phyloP scores from a whole-genome alignment of 2,888 invertebrate genomes.

The Polyploca ridens region DNA sequence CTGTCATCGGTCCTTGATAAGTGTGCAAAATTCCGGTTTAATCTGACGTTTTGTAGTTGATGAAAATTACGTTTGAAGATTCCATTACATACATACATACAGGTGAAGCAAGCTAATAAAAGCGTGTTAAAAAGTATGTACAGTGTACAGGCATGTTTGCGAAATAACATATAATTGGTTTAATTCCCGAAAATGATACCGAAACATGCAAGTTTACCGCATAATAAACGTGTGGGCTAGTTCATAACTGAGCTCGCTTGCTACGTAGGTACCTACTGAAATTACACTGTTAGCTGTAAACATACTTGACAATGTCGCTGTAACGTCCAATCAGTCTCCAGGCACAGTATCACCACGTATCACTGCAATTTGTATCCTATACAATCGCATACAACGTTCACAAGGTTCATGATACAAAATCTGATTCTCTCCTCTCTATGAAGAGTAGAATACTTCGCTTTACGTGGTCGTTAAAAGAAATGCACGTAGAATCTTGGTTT shows the following conservation, averaged over 20 bases:
- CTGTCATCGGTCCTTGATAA: too few species aligned
- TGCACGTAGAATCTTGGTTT: conserved; percentile 37
- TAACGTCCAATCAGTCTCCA: conserved; percentile 12
- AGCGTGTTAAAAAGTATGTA: too few species aligned
- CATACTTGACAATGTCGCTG: not conserved
- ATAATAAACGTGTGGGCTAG: conserved; percentile 38
- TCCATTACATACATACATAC: too few species aligned
- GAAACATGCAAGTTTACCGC: conserved; percentile 41
- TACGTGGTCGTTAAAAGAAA: conserved; percentile 43
- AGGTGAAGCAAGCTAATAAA: too few species aligned
- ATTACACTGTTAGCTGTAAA: not conserved
- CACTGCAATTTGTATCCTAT: conserved; percentile 32
- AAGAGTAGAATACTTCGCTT: conserved; percentile 31
- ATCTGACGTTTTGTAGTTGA: too few species aligned
- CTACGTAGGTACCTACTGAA: not conserved
- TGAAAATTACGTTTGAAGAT: too few species aligned
- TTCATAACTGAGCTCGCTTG: conserved; percentile 32
- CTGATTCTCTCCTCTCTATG: conserved; percentile 31
- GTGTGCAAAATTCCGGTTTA: too few species aligned
- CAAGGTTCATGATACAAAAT: conserved; percentile 30
- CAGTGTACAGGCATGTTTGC: too few species aligned
- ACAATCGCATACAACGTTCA: conserved; percentile 18
- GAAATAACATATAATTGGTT: conserved; percentile 8
- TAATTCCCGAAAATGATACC: conserved; percentile 33
- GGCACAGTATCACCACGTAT: conserved; percentile 22